phyloP scores from a whole-genome alignment of 2,113 vertebrate species.

The Bettongia penicillata region DNA sequence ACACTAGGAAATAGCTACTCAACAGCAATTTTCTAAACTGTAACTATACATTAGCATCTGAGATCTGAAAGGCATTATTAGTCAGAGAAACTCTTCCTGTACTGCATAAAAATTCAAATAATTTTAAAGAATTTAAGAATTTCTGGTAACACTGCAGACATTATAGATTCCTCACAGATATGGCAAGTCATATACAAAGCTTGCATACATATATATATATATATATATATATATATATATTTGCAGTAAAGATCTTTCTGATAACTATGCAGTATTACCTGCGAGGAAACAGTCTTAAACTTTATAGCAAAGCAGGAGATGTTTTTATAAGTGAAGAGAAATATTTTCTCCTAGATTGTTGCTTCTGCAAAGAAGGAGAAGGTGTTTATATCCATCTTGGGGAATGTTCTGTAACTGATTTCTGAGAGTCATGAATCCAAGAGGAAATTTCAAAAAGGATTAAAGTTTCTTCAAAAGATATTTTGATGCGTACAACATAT shows the following conservation, averaged over 20 bases:
- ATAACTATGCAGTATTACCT: background rate
- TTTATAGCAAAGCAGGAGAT: background rate
- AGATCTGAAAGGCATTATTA: background rate
- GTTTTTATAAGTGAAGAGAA: background rate
- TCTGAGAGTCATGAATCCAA: background rate
- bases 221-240: background rate
- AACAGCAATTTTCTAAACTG: background rate
- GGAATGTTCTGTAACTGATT: background rate
- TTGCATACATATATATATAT: background rate
- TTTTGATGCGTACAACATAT: background rate
- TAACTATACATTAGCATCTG: background rate
- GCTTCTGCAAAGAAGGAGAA: background rate
- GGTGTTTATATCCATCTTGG: background rate
- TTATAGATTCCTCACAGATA: background rate
- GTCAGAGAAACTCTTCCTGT: background rate
- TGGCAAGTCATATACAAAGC: background rate
- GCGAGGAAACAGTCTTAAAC: background rate
- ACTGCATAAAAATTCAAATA: background rate
- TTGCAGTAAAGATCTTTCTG: background rate
- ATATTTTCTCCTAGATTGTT: background rate
- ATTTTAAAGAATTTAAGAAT: background rate
- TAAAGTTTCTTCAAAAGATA: background rate
- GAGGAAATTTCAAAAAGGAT: constrained; percentile 1
- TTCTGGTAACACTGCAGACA: background rate
- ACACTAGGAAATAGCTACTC: background rate